A percentile compares a stretch with the other conserved stretches of the same genome.
Conservation (phyloP, 2,888 invertebrate genomes). For the Trissolcus japonicus region DNA sequence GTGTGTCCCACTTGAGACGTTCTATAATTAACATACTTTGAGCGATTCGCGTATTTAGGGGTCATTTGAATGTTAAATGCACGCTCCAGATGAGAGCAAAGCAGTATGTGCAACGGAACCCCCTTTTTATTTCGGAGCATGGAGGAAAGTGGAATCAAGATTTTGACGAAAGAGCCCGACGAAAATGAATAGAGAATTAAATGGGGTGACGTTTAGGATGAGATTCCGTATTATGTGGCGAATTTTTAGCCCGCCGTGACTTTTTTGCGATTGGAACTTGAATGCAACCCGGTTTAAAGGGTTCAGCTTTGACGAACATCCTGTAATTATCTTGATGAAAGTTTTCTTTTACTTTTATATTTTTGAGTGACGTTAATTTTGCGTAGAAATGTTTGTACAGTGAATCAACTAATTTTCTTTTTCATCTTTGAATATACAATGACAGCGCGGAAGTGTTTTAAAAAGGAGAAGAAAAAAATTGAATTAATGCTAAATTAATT, state of each 20-base stretch:
- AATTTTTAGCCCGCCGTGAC: slow-evolving; percentile 2
- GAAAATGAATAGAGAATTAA: slow-evolving; percentile 31
- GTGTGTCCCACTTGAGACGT: slow-evolving; percentile 51
- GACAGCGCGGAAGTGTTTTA: too few species aligned
- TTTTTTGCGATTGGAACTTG: slow-evolving; percentile 3
- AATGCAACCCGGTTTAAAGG: background rate
- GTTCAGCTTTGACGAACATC: background rate
- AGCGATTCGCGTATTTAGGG: slow-evolving; percentile 50
- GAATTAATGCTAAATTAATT: background rate
- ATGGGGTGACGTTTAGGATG: slow-evolving; percentile 19
- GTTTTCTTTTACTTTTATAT: too few species aligned
- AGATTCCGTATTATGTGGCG: slow-evolving; percentile 14
- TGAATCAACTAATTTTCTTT: too few species aligned
- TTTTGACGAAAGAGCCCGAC: slow-evolving; percentile 23
- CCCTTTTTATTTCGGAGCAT: slow-evolving; percentile 11
- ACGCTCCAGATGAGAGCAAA: slow-evolving; percentile 39
- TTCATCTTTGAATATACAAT: too few species aligned
- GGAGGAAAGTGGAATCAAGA: slow-evolving; percentile 25
- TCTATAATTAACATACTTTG: slow-evolving; percentile 53
- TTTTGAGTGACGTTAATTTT: too few species aligned
- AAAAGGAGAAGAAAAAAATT: background rate
- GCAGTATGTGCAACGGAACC: slow-evolving; percentile 13
- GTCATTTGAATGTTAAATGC: slow-evolving; percentile 55
- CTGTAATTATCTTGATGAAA: too few species aligned
- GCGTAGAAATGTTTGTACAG: too few species aligned